Evolutionary conservation across 2,113 vertebrate genomes (phyloP).

Genomic region (Ophiodon elongatus): DNA sequence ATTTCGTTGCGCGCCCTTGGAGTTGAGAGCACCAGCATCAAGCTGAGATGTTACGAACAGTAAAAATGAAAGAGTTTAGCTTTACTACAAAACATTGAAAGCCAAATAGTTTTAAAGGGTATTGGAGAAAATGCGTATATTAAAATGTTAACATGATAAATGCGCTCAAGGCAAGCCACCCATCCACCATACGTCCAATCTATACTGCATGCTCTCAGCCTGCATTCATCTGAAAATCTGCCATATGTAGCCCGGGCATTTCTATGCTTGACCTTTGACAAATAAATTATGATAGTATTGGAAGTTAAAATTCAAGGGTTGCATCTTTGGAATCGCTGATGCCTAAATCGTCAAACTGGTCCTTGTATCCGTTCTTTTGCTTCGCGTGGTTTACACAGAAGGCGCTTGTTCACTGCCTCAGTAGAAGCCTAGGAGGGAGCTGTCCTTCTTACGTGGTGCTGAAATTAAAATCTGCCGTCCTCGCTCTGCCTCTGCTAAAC

Average conservation of each 20-base stretch:
- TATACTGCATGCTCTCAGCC: slow-evolving; percentile 33
- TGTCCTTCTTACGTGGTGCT: slow-evolving; percentile 77
- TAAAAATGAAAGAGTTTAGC: not conserved
- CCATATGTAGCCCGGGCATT: slow-evolving; percentile 43
- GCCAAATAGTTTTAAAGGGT: not conserved
- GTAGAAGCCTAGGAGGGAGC: slow-evolving; percentile 65
- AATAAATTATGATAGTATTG: not conserved
- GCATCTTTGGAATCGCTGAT: not conserved
- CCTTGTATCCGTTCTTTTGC: not conserved
- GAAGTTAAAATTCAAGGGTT: slow-evolving; percentile 7
- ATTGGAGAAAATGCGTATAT: not conserved
- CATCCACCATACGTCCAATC: slow-evolving; percentile 11
- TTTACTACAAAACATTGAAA: not conserved
- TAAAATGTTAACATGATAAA: not conserved
- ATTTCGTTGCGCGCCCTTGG: slow-evolving; percentile 58
- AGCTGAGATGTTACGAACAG: not conserved
- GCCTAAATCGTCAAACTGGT: not conserved
- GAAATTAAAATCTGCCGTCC: slow-evolving; percentile 68
- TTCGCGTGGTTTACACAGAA: slow-evolving; percentile 45
- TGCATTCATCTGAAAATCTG: slow-evolving; percentile 33
- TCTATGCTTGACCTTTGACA: slow-evolving; percentile 25
- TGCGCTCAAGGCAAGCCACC: not conserved
- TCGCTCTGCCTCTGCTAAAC: slow-evolving; percentile 20
- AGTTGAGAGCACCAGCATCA: slow-evolving; percentile 39
- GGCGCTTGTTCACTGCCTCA: slow-evolving; percentile 56